Evolutionary conservation across 2,888 invertebrate species (phyloP).

Genomic region (Homarus gammarus): DNA sequence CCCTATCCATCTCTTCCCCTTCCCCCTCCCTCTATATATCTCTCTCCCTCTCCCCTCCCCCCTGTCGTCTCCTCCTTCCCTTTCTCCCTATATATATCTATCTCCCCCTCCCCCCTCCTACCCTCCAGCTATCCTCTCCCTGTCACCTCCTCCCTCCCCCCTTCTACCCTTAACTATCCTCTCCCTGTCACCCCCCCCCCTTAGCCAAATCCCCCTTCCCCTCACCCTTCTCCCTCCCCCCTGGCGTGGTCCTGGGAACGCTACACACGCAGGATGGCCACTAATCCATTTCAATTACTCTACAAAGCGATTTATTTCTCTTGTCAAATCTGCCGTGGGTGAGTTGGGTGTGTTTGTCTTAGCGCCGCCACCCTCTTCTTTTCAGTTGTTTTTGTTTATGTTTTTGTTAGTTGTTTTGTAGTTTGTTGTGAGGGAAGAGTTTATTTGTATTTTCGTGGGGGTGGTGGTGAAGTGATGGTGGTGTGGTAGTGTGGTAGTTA

Average conservation of each 20-base stretch:
- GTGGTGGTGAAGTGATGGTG: background rate
- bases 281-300: constrained; percentile 51
- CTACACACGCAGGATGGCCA: constrained; percentile 35
- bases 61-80: background rate
- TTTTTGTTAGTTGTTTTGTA: background rate
- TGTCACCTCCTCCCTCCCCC: background rate
- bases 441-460: background rate
- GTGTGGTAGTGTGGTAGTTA: background rate
- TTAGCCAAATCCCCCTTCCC: background rate
- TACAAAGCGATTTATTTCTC: constrained; percentile 50
- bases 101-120: background rate
- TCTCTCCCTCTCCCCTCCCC: background rate
- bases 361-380: background rate
- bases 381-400: background rate
- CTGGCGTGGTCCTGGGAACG: constrained; percentile 19
- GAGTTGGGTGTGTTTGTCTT: background rate
- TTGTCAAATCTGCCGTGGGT: constrained; percentile 11
- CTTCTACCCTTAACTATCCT: background rate
- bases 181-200: background rate
- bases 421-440: background rate
- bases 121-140: background rate
- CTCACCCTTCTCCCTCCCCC: background rate
- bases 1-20: background rate
- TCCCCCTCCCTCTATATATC: too few species aligned
- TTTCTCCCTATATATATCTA: too few species aligned